Conservation (phyloP, 2,888 invertebrate genomes). For the Scaptomyza polygonia region DNA sequence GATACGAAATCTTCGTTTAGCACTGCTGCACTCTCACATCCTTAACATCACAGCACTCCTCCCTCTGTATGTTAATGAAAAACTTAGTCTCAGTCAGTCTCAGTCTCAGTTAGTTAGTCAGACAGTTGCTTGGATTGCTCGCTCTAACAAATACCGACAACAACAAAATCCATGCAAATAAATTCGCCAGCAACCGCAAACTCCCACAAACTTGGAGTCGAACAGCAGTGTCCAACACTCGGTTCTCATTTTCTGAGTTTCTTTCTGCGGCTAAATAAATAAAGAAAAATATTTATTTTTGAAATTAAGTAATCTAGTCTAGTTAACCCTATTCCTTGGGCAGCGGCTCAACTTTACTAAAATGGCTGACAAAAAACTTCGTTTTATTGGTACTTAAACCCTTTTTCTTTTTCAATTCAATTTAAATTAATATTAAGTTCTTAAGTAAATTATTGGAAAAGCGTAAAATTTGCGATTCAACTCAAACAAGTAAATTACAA, state of each 20-base stretch:
- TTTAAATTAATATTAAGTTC: neutral
- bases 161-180: constrained; percentile 53
- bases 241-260: neutral
- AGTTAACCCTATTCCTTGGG: constrained; percentile 26
- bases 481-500: no score
- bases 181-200: constrained; percentile 42
- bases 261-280: constrained; percentile 11
- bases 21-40: neutral
- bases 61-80: constrained; percentile 48
- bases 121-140: constrained; percentile 25
- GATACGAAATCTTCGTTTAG: constrained; percentile 52
- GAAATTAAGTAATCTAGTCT: constrained; percentile 36
- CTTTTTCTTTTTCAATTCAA: neutral
- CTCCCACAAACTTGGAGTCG: constrained; percentile 6
- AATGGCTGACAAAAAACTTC: neutral
- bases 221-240: constrained; percentile 20
- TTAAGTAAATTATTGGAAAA: no score
- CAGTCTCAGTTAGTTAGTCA: constrained; percentile 11
- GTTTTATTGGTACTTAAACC: neutral
- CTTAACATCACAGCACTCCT: neutral
- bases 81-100: constrained; percentile 29
- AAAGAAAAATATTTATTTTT: constrained; percentile 25
- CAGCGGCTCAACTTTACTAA: neutral
- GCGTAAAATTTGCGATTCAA: neutral
- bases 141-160: constrained; percentile 37